Conservation (phyloP, 1,140 invertebrate species). For the Drosophila kepulauana region DNA sequence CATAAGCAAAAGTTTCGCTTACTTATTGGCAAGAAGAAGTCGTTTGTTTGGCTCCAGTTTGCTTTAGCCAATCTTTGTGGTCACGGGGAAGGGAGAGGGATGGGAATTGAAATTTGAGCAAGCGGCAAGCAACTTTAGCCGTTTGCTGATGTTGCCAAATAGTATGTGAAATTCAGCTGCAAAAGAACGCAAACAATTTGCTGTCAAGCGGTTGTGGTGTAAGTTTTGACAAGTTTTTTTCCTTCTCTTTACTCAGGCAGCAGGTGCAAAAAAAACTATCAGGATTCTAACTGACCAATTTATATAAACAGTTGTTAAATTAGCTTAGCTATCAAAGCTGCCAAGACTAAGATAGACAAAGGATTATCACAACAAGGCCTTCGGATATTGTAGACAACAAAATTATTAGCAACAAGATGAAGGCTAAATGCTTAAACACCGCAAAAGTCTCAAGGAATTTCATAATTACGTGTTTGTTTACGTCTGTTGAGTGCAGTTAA, state of each 20-base stretch:
- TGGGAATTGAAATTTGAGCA: conserved; percentile 23
- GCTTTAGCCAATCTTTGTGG: conserved; percentile 8
- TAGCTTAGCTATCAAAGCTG: background rate
- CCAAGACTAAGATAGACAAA: background rate
- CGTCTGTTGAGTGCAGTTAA: conserved; percentile 31
- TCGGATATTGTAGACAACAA: no score
- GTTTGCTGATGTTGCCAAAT: conserved; percentile 47
- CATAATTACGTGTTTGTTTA: conserved; percentile 66
- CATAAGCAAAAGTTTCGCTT: conserved; percentile 73
- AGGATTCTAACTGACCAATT: conserved; percentile 12
- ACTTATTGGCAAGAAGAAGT: conserved; percentile 68
- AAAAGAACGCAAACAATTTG: conserved; percentile 57
- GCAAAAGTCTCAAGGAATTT: conserved; percentile 52
- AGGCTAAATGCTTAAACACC: conserved; percentile 26
- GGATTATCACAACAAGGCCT: background rate
- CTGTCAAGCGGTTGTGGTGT: conserved; percentile 64
- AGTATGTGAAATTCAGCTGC: conserved; percentile 38
- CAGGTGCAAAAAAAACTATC: background rate
- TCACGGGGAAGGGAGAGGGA: background rate
- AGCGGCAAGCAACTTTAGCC: conserved; percentile 51
- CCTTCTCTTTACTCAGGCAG: background rate
- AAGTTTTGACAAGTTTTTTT: conserved; percentile 40
- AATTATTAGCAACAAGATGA: background rate
- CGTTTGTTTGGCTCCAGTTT: conserved; percentile 44
- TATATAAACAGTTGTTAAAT: conserved; percentile 1